phyloP scores from a whole-genome alignment of 2,113 vertebrate species.

The Andinoacara biseriatus region DNA sequence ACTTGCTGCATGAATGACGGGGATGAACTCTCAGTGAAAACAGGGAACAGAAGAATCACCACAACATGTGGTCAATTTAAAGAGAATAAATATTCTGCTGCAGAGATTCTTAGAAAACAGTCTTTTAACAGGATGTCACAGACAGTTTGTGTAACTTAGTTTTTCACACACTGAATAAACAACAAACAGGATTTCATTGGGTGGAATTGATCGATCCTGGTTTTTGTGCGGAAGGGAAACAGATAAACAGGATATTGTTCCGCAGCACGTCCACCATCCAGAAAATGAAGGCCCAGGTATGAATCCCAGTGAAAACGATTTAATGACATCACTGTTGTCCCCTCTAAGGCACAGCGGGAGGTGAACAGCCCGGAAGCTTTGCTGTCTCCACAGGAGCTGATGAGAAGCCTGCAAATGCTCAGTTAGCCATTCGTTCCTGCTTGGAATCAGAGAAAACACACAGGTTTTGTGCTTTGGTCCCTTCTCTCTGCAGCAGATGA shows the following conservation, averaged over 20 bases:
- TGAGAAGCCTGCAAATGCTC: not conserved
- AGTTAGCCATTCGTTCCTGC: not conserved
- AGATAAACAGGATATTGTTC: not conserved
- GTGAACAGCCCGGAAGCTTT: not conserved
- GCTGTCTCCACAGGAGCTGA: conserved; percentile 15
- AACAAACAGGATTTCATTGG: too few relatives aligned
- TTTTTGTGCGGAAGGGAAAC: too few relatives aligned
- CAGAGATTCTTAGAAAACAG: too few relatives aligned
- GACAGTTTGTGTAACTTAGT: too few relatives aligned
- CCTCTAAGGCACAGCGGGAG: not conserved
- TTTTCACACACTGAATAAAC: too few relatives aligned
- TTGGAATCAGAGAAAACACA: not conserved
- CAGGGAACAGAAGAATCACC: too few relatives aligned
- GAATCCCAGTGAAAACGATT: not conserved
- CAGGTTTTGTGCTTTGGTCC: not conserved
- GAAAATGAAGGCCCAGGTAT: not conserved
- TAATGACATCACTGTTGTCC: not conserved
- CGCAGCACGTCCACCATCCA: not conserved
- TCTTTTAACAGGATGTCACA: too few relatives aligned
- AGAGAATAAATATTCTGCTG: too few relatives aligned
- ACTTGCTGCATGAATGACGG: too few relatives aligned
- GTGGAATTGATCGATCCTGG: too few relatives aligned
- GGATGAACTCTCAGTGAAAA: too few relatives aligned
- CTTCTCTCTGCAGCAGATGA: not conserved
- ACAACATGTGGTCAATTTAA: too few relatives aligned